Evolutionary conservation across 2,888 invertebrate genomes (phyloP).

Genomic region (Dryobota labecula): DNA sequence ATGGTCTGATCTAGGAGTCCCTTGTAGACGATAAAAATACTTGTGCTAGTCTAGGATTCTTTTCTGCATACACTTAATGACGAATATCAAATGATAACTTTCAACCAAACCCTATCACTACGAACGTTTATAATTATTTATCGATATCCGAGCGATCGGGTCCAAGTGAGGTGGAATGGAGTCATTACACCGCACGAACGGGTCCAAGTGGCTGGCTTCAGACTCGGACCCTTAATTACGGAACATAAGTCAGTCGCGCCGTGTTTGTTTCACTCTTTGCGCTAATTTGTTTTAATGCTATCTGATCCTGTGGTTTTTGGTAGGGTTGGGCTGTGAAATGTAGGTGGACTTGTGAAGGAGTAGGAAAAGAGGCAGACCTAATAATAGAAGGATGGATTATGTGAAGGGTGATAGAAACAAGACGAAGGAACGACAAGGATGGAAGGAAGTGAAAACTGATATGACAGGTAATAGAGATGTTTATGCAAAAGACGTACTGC

Average conservation of each 20-base stretch:
- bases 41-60: neutral
- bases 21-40: neutral
- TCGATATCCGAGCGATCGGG: conserved; percentile 54
- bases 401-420: too few species aligned
- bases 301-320: conserved; percentile 73
- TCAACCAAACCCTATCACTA: conserved; percentile 20
- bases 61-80: neutral
- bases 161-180: conserved; percentile 52
- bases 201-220: conserved; percentile 59
- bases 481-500: too few species aligned
- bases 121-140: conserved; percentile 53
- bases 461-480: too few species aligned
- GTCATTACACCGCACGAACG: conserved; percentile 61
- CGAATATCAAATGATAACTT: conserved; percentile 29
- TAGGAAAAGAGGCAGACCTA: neutral
- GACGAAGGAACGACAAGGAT: too few species aligned
- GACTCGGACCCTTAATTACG: conserved; percentile 81
- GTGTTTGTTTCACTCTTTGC: conserved; percentile 79
- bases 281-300: conserved; percentile 85
- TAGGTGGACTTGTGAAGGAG: neutral
- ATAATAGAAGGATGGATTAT: neutral
- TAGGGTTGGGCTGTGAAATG: conserved; percentile 47
- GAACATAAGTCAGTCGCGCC: conserved; percentile 81
- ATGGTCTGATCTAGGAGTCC: neutral
- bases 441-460: neutral